Conservation (phyloP, 2,797 vertebrate genomes). For the Alauda arvensis region DNA sequence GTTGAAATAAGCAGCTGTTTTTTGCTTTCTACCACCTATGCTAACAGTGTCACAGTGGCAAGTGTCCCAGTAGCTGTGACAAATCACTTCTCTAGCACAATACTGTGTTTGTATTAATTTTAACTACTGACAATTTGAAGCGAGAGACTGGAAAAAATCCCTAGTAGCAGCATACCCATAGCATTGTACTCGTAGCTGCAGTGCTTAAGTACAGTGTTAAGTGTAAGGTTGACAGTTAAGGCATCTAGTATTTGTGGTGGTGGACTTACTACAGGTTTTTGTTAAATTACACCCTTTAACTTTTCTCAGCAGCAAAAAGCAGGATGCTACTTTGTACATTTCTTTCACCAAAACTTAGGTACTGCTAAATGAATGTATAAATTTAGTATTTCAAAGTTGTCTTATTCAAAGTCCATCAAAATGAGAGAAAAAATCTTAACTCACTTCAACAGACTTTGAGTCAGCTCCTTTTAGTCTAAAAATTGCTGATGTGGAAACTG, state of each 20-base stretch:
- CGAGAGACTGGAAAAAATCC: neutral
- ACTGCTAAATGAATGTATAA: constrained; percentile 44
- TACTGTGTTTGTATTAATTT: constrained; percentile 11
- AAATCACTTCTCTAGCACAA: constrained; percentile 26
- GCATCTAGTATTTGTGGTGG: neutral
- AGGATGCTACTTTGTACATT: constrained; percentile 25
- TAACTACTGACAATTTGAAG: constrained; percentile 19
- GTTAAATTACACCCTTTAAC: constrained; percentile 1
- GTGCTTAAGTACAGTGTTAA: constrained; percentile 18
- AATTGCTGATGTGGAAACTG: constrained; percentile 34
- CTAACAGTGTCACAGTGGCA: constrained; percentile 4
- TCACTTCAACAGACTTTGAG: neutral
- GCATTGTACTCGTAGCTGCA: constrained; percentile 12
- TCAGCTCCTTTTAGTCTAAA: constrained; percentile 38
- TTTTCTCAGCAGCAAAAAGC: constrained; percentile 16
- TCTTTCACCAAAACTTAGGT: constrained; percentile 22
- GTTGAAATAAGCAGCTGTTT: neutral
- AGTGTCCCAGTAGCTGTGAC: neutral
- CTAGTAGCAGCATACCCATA: neutral
- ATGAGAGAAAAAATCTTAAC: neutral
- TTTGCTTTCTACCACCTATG: constrained; percentile 4
- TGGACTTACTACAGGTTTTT: neutral
- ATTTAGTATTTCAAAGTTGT: constrained; percentile 12
- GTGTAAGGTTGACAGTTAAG: neutral
- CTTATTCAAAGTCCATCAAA: constrained; percentile 30